Conservation (phyloP, 23 tunicate species). For the Pegea sp. region DNA sequence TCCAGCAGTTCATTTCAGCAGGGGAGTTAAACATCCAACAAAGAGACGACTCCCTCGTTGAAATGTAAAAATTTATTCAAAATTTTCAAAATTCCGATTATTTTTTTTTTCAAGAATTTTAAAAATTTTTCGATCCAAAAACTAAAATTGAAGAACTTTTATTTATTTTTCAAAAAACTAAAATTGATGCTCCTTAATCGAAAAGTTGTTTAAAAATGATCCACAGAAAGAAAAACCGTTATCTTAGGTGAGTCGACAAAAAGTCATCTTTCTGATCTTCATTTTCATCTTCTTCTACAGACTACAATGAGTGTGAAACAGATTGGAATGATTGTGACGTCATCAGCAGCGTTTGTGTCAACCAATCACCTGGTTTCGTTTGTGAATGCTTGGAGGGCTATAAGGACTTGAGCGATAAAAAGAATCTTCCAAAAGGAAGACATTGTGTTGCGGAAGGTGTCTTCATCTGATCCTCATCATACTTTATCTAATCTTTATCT, state of each 20-base stretch:
- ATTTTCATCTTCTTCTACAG: too few relatives aligned
- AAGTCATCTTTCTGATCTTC: too few relatives aligned
- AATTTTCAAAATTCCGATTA: not conserved
- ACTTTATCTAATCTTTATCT: not conserved
- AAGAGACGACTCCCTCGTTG: not conserved
- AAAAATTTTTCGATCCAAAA: not conserved
- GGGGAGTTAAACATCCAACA: not conserved
- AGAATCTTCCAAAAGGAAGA: slow-evolving; percentile 30
- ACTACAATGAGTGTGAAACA: slow-evolving; percentile 59
- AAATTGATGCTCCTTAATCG: not conserved
- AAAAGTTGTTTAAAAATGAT: not conserved
- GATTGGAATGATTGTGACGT: slow-evolving; percentile 58
- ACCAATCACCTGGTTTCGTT: slow-evolving; percentile 32
- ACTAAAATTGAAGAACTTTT: not conserved
- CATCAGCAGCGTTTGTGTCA: slow-evolving; percentile 19
- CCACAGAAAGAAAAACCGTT: not conserved
- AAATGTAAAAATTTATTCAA: not conserved
- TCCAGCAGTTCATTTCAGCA: not conserved
- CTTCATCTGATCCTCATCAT: not conserved
- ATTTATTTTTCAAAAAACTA: not conserved
- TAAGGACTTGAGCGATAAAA: slow-evolving; percentile 21
- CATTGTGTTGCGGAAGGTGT: slow-evolving; percentile 32
- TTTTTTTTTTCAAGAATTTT: not conserved
- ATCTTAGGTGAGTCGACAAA: not conserved
- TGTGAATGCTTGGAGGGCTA: slow-evolving; percentile 51